Evolutionary conservation across 1,140 invertebrate genomes (phyloP), one percentile per base, ranked within the genome.

Genomic region (Drosophila oshimai): DNA sequence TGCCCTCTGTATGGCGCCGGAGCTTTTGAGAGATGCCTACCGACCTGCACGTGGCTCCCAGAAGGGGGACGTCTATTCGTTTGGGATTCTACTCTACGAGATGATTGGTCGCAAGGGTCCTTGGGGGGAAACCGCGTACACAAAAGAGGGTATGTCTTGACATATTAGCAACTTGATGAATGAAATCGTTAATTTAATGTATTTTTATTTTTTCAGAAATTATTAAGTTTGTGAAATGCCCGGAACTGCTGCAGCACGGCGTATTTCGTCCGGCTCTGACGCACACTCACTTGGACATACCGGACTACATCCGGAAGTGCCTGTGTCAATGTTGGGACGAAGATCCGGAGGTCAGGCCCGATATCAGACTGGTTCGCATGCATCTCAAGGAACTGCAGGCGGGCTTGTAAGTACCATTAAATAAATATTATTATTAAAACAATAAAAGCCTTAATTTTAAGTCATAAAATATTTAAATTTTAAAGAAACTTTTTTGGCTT

Each of bases 31-130:
- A 31, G 93, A 92, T 62, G 90, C 93, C 33, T 81, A 50, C 45
- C 93, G 92, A 61, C 93, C 92, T 57, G 94, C 95, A 13, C 93
- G 93, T 58, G 96, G 96, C 24, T 95, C 95, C 5, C 96, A 96
- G 91, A 92, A 95, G 2, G 97, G 94, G 0, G 97, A 98, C 90
- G 96, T 98, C 45, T 98, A 97, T 91, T 96, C 96, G 57, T 97
- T 98, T 89, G 96, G 95, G 9, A 98, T 98, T 64, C 94, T 98
- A 61, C 95, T 98, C 92, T 96, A 97, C 90, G 97, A 98, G 91
- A 95, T 98, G 4, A 94, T 98, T 24, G 94, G 96, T 9, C 93
- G 96, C 45, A 95, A 95, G 28, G 95, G 96, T 74, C 96, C 97
- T 3, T 98, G 96, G 95, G 95, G 95, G 0, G 92, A 93, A 29